Evolutionary conservation across 2,113 vertebrate species (phyloP), one percentile per base, ranked within the genome.

Genomic region (Dicrurus megarhynchus): DNA sequence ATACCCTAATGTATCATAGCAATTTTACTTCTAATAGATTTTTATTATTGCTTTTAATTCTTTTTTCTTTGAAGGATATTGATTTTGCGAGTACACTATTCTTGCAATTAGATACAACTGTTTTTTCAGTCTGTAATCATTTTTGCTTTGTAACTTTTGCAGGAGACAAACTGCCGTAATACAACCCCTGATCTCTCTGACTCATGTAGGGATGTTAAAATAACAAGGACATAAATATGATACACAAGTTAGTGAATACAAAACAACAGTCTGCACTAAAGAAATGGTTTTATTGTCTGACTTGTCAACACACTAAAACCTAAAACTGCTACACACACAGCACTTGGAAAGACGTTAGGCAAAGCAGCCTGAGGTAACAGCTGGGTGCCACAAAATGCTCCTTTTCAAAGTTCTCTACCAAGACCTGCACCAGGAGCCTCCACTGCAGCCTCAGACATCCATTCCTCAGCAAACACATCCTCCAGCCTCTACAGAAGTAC

Each of bases 21-120:
- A 65, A 93, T 95, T 95, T 92, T 91, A 93, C 76, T 92, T 91
- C 83, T 95, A 87, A 84, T 89, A 95, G 77, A 84, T 96, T 95
- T 95, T 92, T 97, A 79, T 91, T 96, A 87, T 89, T 87, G 86
- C 69, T 79, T 96, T 95, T 94, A 93, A 93, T 93, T 94, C 53
- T 86, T 92, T 92, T 87, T 92, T 91, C 79, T 94, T 93, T 93
- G 64, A 87, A 89, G 90, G 65, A 86, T 96, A 96, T 94, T 79
- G 97, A 96, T 96, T 96, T 93, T 91, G 90, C 84, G 82, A 80
- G 79, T 81, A 95, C 60, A 42, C 71, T 90, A 67, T 70, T 93
- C 71, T 86, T 86, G 83, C 61, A 94, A 94, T 94, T 95, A 96
- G 86, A 83, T 89, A 92, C 81, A 94, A 83, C 80, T 0, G 12